Base-by-base conservation (phyloP, 2,113 vertebrate genomes). In the Toxostoma redivivum region DNA sequence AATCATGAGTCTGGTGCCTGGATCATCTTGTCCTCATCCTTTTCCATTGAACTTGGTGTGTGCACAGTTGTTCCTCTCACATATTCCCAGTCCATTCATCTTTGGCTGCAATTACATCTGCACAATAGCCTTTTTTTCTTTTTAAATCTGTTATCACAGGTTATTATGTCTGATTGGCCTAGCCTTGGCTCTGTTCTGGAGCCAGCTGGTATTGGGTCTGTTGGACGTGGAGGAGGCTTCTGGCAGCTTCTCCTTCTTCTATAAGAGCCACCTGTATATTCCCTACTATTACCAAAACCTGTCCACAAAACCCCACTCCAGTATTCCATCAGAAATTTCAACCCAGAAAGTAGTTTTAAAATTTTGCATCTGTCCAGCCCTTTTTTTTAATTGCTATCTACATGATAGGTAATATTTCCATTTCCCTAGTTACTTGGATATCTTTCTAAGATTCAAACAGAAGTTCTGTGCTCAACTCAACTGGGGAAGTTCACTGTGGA, bases 1-100 rank as follows among this genome's bases (percentile, higher is more conserved):
- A 72, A 45, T 22, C 13, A 7, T 0, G 0, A 10, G 8, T n/a
- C 40, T 16, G 8, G 12, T 33, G 30, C 28, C 38, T 45, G 24
- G 7, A 31, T 11, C 17, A 42, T 12, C 20, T 79, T 28, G 20
- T 35, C 5, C 30, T 17, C 7, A 11, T 71, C 11, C 57, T 64
- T 56, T 42, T 56, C 31, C 42, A 42, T 31, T 48, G 35, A 64
- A 11, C 21, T 35, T 21, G 16, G 21, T 71, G 48, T 27, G 5
- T 18, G 7, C 25, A 35, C 15, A 12, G 35, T 16, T 56, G 3
- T 22, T 69, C 31, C 11, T 64, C 17, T 56, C 31, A 64, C 25
- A 31, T 27, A 27, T 56, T 48, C 18, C 20, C 66, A 71, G 6
- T 71, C 17, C 9, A 22, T 21, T 48, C 17, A 35, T 48, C 31